A percentile compares a stretch with the other conserved stretches of the same genome.
Evolutionary conservation across 2,888 invertebrate species (phyloP).

Genomic region (Euplexia lucipara): DNA sequence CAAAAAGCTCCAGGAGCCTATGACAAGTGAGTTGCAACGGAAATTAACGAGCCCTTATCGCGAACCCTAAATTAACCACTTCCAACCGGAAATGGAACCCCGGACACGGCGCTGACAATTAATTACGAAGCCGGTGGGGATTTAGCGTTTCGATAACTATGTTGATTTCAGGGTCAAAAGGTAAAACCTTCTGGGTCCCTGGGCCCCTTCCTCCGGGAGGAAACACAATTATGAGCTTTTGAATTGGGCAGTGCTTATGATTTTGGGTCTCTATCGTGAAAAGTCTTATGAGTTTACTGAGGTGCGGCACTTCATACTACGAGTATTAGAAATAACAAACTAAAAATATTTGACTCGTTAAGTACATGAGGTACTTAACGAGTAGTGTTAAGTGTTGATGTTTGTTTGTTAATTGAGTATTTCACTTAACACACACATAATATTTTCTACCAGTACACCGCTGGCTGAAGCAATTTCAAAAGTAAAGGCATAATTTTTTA

Average conservation of each 20-base stretch:
- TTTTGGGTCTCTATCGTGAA: background rate
- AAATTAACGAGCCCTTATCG: conserved; percentile 83
- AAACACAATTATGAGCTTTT: conserved; percentile 1
- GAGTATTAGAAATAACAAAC: too few species aligned
- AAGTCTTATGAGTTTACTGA: background rate
- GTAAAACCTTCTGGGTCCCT: conserved; percentile 10
- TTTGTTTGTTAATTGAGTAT: background rate
- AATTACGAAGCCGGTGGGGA: conserved; percentile 65
- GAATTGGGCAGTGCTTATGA: background rate
- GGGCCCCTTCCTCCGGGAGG: background rate
- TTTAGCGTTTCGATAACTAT: conserved; percentile 63
- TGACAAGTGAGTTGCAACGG: conserved; percentile 79
- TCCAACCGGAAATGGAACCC: conserved; percentile 73
- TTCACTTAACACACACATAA: too few species aligned
- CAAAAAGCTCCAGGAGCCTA: conserved; percentile 53
- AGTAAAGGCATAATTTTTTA: too few species aligned
- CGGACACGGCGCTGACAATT: conserved; percentile 69
- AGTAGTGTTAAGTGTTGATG: background rate
- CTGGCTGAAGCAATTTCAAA: too few species aligned
- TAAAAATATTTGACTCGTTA: background rate
- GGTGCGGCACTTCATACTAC: background rate
- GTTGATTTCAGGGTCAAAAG: conserved; percentile 55
- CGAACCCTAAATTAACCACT: conserved; percentile 77
- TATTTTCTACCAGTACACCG: too few species aligned
- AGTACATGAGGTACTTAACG: too few species aligned